phyloP scores from a whole-genome alignment of 2,113 vertebrate species.

The Brachionichthys hirsutus region DNA sequence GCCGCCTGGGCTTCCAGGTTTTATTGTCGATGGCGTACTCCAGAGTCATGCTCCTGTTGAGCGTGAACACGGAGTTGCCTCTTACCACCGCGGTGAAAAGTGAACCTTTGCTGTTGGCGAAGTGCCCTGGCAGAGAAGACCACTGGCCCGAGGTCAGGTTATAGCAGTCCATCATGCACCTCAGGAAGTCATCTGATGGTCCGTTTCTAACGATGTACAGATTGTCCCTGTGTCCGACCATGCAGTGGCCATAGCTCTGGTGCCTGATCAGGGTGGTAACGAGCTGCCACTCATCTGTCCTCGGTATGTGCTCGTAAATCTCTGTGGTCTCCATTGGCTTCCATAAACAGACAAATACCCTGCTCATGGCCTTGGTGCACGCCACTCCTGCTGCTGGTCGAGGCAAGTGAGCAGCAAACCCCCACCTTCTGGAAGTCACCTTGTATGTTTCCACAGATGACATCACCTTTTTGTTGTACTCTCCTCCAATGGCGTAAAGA shows the following conservation, averaged over 20 bases:
- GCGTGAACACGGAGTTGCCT: conserved; percentile 83
- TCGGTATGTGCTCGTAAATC: conserved; percentile 79
- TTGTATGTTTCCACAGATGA: conserved; percentile 85
- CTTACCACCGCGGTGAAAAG: conserved; percentile 84
- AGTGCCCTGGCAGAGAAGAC: conserved; percentile 85
- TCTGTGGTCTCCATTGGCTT: conserved; percentile 84
- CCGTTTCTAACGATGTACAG: conserved; percentile 90
- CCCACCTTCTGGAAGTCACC: conserved; percentile 75
- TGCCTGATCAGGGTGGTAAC: conserved; percentile 79
- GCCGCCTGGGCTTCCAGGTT: conserved; percentile 81
- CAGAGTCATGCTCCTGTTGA: conserved; percentile 83
- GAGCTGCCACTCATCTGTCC: conserved; percentile 73
- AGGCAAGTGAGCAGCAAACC: conserved; percentile 79
- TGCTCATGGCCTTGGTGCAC: conserved; percentile 80
- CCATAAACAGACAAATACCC: conserved; percentile 91
- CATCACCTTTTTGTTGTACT: conserved; percentile 78
- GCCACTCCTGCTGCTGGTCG: conserved; percentile 80
- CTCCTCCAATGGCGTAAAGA: conserved; percentile 86
- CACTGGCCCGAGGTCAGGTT: conserved; percentile 84
- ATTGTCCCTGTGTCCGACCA: conserved; percentile 87
- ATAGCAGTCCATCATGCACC: conserved; percentile 87
- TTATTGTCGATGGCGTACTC: conserved; percentile 79
- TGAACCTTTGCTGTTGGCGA: conserved; percentile 88
- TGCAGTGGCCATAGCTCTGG: conserved; percentile 90
- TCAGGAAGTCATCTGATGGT: conserved; percentile 87